Evolutionary conservation across 2,113 vertebrate genomes (phyloP).

Genomic region (Cynocephalus volans): DNA sequence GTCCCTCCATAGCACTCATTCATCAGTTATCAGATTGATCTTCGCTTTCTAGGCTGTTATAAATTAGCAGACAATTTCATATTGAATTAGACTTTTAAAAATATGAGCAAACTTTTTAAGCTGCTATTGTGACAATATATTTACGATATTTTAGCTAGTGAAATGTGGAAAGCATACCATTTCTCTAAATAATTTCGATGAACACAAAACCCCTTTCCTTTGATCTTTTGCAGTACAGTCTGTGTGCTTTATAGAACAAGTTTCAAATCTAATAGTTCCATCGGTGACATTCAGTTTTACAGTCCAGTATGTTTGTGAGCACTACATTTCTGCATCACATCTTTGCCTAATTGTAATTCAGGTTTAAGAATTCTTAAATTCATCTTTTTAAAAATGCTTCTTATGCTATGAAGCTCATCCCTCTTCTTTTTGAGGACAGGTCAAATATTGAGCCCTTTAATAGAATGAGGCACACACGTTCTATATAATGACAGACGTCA

Average conservation of each 20-base stretch:
- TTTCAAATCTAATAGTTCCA: neutral
- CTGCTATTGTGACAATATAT: neutral
- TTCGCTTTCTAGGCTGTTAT: neutral
- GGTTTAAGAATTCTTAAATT: conserved; percentile 9
- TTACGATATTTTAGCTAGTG: neutral
- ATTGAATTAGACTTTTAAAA: neutral
- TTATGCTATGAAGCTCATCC: neutral
- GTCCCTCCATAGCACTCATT: neutral
- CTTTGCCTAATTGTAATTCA: neutral
- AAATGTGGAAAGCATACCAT: neutral
- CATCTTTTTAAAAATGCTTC: neutral
- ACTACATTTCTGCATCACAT: neutral
- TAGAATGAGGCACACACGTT: neutral
- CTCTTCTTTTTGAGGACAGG: neutral
- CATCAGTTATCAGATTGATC: neutral
- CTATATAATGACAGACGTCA: neutral
- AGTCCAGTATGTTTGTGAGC: neutral
- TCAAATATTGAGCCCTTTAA: neutral
- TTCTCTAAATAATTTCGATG: neutral
- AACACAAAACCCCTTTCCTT: neutral
- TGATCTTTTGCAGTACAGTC: neutral
- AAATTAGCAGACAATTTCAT: neutral
- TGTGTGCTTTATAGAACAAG: neutral
- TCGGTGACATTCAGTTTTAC: neutral
- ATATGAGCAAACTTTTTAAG: neutral